phyloP scores from a whole-genome alignment of 2,888 invertebrate genomes.

The Allygus modestus region DNA sequence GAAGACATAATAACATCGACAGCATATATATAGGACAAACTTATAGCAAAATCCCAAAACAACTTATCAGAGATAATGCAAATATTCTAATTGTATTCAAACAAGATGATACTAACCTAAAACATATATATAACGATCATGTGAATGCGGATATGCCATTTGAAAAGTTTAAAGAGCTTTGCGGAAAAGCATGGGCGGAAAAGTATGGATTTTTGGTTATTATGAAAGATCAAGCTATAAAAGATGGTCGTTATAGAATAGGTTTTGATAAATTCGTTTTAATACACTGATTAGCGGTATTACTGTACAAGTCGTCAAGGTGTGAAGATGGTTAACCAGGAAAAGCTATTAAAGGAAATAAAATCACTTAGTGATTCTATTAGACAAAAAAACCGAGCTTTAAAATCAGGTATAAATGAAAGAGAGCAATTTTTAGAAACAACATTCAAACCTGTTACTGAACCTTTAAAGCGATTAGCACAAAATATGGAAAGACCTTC shows the following conservation, averaged over 20 bases:
- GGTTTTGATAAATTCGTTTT: constrained; percentile 70
- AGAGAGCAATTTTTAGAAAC: constrained; percentile 34
- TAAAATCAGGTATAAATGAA: constrained; percentile 31
- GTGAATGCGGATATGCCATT: constrained; percentile 64
- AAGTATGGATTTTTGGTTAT: constrained; percentile 64
- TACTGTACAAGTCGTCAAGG: not conserved
- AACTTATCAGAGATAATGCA: constrained; percentile 72
- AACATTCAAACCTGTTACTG: constrained; percentile 39
- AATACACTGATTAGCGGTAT: not conserved
- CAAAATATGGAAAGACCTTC: not conserved
- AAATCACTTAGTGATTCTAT: constrained; percentile 53
- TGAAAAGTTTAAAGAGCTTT: constrained; percentile 70
- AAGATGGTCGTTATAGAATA: constrained; percentile 71
- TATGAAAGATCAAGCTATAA: constrained; percentile 68
- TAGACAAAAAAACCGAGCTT: constrained; percentile 26
- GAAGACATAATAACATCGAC: constrained; percentile 59
- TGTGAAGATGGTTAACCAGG: constrained; percentile 3
- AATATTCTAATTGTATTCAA: constrained; percentile 73
- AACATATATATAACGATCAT: constrained; percentile 69
- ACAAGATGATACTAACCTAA: constrained; percentile 72
- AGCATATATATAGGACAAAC: constrained; percentile 61
- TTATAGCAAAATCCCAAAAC: constrained; percentile 71
- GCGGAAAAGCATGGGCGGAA: constrained; percentile 71
- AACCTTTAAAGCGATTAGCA: constrained; percentile 3
- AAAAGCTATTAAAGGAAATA: constrained; percentile 29